Evolutionary conservation across 2,888 invertebrate genomes (phyloP).

Genomic region (Pterostichus niger): DNA sequence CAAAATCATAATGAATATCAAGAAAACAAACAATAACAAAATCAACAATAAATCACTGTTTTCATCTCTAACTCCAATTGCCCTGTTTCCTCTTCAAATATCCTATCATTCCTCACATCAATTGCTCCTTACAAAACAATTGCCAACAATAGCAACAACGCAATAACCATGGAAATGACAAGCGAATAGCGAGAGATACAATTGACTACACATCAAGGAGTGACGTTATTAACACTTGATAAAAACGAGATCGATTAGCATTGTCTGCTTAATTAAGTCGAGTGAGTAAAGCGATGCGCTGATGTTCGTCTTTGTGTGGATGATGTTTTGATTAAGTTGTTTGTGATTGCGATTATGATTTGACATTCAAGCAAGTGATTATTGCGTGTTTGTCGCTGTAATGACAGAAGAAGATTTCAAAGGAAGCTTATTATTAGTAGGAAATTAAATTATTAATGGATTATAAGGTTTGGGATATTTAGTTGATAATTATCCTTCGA

Average conservation of each 20-base stretch:
- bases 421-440: too few relatives aligned
- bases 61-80: too few relatives aligned
- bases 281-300: background rate
- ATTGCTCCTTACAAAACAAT: conserved; percentile 4
- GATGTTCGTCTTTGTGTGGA: background rate
- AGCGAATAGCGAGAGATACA: background rate
- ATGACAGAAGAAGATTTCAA: background rate
- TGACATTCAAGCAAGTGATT: background rate
- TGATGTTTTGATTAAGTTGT: background rate
- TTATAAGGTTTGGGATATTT: too few relatives aligned
- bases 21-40: too few relatives aligned
- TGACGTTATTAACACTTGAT: conserved; percentile 26
- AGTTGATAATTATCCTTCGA: too few relatives aligned
- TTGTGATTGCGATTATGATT: background rate
- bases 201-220: conserved; percentile 13
- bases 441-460: too few relatives aligned
- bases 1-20: too few relatives aligned
- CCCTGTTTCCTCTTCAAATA: background rate
- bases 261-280: conserved; percentile 32
- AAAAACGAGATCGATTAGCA: conserved; percentile 48
- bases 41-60: background rate
- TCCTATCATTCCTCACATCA: conserved; percentile 11
- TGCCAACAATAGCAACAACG: background rate
- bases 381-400: background rate
- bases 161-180: background rate